Evolutionary conservation across 2,888 invertebrate species (phyloP).

Genomic region (Panopea generosa): DNA sequence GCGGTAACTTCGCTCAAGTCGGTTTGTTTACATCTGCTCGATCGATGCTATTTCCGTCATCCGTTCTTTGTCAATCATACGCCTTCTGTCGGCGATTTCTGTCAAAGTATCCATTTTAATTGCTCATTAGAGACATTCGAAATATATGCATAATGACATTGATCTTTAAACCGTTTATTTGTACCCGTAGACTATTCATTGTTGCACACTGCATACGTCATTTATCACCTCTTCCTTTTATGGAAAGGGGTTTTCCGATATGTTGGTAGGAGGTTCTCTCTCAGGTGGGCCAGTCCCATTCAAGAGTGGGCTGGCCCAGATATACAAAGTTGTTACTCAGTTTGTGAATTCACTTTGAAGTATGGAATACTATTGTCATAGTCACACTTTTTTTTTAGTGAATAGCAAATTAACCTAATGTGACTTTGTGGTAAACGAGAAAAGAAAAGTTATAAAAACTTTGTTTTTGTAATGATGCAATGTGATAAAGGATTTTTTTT

Average conservation of each 20-base stretch:
- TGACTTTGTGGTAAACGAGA: neutral
- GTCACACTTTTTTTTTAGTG: neutral
- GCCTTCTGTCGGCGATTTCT: neutral
- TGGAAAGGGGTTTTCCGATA: conserved; percentile 28
- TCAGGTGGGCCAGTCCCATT: conserved; percentile 33
- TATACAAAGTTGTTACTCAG: neutral
- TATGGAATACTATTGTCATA: neutral
- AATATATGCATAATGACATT: no score
- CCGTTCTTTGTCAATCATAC: conserved; percentile 23
- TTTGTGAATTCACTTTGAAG: neutral
- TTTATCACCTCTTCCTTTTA: conserved; percentile 41
- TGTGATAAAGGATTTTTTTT: no score
- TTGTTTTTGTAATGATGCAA: no score
- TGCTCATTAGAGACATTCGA: no score
- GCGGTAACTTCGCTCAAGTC: conserved; percentile 35
- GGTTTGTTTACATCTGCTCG: conserved; percentile 55
- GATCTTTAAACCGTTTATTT: neutral
- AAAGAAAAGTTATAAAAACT: no score
- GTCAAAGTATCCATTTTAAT: neutral
- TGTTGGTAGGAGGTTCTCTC: conserved; percentile 27
- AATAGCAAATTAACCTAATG: no score
- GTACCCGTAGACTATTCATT: neutral
- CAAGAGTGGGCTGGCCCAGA: conserved; percentile 38
- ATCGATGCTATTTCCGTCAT: neutral
- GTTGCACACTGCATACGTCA: conserved; percentile 16